Conservation (phyloP, 2,888 invertebrate species). For the Rhodophaea formosa region DNA sequence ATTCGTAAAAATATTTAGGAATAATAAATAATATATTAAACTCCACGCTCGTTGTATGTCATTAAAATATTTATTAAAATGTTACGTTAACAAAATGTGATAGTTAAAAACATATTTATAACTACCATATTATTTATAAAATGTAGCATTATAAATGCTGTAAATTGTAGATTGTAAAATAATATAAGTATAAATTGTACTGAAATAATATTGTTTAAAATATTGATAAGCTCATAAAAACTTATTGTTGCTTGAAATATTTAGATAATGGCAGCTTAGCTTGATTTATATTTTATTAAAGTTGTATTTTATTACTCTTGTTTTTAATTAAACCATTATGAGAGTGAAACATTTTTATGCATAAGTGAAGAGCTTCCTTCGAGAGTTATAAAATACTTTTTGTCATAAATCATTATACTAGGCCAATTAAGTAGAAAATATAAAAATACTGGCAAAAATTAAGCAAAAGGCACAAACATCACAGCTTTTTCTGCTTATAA, state of each 20-base stretch:
- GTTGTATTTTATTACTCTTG: not conserved
- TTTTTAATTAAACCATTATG: not conserved
- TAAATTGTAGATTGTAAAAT: not conserved
- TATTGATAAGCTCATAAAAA: not conserved
- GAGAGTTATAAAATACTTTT: too few species aligned
- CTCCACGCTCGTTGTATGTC: not conserved
- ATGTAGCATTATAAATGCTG: constrained; percentile 16
- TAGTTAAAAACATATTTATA: constrained; percentile 5
- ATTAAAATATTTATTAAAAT: constrained; percentile 7
- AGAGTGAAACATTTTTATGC: not conserved
- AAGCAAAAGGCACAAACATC: constrained; percentile 61
- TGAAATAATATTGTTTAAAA: not conserved
- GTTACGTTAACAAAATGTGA: constrained; percentile 13
- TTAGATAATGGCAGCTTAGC: not conserved
- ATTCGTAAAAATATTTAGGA: not conserved
- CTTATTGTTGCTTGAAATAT: not conserved
- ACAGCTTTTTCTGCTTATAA: constrained; percentile 41
- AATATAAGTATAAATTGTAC: not conserved
- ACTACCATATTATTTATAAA: not conserved
- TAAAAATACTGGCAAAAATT: constrained; percentile 54
- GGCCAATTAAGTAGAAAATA: not conserved
- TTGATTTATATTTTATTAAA: constrained; percentile 8
- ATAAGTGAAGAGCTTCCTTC: too few species aligned
- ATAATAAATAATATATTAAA: not conserved
- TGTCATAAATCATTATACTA: not conserved